Conservation (phyloP, 1,140 invertebrate genomes). For the Drosophila lacteicornis region DNA sequence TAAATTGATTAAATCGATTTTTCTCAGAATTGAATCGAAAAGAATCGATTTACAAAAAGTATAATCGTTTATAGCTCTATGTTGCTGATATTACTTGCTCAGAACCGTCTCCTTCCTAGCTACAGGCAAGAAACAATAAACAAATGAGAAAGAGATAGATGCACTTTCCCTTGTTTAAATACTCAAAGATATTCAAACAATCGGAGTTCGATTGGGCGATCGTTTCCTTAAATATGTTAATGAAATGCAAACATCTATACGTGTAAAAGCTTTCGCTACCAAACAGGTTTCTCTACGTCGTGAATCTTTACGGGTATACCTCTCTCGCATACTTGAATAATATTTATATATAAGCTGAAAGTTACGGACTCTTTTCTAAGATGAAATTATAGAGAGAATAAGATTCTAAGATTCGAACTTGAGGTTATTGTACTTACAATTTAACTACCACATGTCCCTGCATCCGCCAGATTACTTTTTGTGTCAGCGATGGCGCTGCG, state of each 20-base stretch:
- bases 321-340: no score
- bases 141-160: not conserved
- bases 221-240: conserved; percentile 41
- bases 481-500: conserved; percentile 58
- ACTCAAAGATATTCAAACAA: conserved; percentile 14
- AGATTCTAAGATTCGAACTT: no score
- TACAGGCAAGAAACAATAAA: conserved; percentile 1
- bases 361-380: not conserved
- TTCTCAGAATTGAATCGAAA: no score
- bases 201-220: not conserved
- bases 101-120: not conserved
- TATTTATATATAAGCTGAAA: not conserved
- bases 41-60: no score
- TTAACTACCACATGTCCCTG: conserved; percentile 61
- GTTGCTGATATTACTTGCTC: no score
- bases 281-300: conserved; percentile 26
- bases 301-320: conserved; percentile 20
- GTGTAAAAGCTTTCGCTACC: conserved; percentile 31
- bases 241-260: conserved; percentile 41
- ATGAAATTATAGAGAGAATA: no score
- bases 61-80: no score
- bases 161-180: conserved; percentile 29
- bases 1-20: no score
- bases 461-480: conserved; percentile 11
- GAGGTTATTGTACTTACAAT: conserved; percentile 55